These are phyloP conservation scores for Andrena haemorrhoa DNA, from an alignment of 2,888 invertebrate genomes.

Conservation along the genomic window DNA sequence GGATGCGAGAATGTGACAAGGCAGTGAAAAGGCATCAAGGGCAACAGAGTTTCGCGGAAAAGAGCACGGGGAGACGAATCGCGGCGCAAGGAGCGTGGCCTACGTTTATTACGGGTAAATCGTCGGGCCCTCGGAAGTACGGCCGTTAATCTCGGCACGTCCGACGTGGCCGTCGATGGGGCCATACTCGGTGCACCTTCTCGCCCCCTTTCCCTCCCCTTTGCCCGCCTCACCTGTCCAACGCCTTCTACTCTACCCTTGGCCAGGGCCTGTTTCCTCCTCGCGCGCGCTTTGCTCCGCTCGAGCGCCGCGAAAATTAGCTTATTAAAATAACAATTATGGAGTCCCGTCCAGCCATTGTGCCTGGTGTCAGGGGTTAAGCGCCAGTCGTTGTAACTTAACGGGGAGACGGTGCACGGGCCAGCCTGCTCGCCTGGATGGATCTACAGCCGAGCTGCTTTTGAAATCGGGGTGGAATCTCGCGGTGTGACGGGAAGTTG, in stretches of 20 bases:
- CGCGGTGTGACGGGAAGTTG: no score
- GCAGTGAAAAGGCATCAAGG: background rate
- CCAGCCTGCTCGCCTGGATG: constrained; percentile 11
- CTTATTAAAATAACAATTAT: constrained; percentile 83
- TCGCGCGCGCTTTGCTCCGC: constrained; percentile 59
- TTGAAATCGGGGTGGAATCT: constrained; percentile 40
- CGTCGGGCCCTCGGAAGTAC: constrained; percentile 69
- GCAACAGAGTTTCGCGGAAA: constrained; percentile 55
- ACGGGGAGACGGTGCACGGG: constrained; percentile 66
- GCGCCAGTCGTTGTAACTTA: constrained; percentile 79
- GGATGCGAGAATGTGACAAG: constrained; percentile 11
- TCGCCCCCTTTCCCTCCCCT: constrained; percentile 18
- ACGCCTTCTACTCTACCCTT: background rate
- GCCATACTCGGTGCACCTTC: constrained; percentile 53
- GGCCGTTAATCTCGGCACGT: constrained; percentile 74
- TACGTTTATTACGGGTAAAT: constrained; percentile 73
- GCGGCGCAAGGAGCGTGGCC: constrained; percentile 60
- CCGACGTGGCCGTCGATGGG: constrained; percentile 73
- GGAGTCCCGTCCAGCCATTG: constrained; percentile 77
- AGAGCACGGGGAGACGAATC: constrained; percentile 45
- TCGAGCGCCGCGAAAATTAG: constrained; percentile 78
- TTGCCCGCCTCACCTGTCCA: constrained; percentile 26
- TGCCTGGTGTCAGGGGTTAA: constrained; percentile 78
- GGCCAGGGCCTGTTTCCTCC: constrained; percentile 29
- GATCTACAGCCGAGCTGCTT: constrained; percentile 19